Evolutionary conservation across 2,888 invertebrate species (phyloP).

Genomic region (Hypercompe scribonia): DNA sequence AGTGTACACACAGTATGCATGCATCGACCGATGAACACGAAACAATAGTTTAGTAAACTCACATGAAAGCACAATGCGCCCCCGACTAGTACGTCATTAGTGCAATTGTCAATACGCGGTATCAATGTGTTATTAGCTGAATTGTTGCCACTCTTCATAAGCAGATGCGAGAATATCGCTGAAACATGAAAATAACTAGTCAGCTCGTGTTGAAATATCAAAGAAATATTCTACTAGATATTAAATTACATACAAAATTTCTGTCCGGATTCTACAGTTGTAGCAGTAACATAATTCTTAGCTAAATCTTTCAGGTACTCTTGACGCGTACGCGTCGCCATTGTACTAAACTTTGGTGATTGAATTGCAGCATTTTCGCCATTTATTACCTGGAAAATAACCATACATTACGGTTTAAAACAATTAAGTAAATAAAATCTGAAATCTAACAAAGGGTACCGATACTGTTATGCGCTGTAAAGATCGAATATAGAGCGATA

Average conservation of each 20-base stretch:
- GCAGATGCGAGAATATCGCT: conserved; percentile 90
- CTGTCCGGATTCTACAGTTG: conserved; percentile 93
- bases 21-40: not conserved
- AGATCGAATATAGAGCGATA: too few species aligned
- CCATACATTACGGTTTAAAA: not conserved
- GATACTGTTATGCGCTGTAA: too few species aligned
- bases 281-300: conserved; percentile 92
- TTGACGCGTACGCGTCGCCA: conserved; percentile 98
- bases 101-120: conserved; percentile 82
- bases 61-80: conserved; percentile 95
- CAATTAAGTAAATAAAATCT: too few species aligned
- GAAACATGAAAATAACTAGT: conserved; percentile 53
- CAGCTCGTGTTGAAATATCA: not conserved
- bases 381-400: conserved; percentile 91
- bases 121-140: conserved; percentile 90
- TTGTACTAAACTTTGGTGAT: conserved; percentile 98
- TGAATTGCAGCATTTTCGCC: conserved; percentile 98
- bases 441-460: too few species aligned
- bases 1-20: not conserved
- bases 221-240: not conserved
- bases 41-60: conserved; percentile 59
- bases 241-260: conserved; percentile 91
- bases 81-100: conserved; percentile 91
- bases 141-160: conserved; percentile 89
- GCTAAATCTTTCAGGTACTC: conserved; percentile 98